Evolutionary conservation across 2,113 vertebrate genomes (phyloP).

Genomic region (Crotalus viridis): DNA sequence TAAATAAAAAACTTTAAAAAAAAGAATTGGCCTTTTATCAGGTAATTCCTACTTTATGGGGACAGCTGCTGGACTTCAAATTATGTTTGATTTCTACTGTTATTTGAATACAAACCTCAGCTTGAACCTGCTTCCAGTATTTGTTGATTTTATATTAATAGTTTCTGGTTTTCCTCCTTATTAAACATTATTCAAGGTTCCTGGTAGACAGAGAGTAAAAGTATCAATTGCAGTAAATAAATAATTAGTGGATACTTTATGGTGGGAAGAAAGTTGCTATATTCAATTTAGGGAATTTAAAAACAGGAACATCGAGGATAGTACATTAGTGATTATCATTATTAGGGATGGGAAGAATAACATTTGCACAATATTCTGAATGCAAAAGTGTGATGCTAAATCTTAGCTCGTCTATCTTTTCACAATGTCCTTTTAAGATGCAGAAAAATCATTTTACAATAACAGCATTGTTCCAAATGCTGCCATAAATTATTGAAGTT

Average conservation of each 20-base stretch:
- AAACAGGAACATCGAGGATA: background rate
- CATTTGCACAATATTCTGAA: background rate
- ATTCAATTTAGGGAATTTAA: background rate
- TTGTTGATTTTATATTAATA: too few relatives aligned
- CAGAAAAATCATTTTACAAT: slow-evolving; percentile 14
- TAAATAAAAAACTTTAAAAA: too few relatives aligned
- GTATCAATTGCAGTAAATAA: too few relatives aligned
- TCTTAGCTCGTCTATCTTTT: too few relatives aligned
- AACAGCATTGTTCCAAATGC: background rate
- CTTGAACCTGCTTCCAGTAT: too few relatives aligned
- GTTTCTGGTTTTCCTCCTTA: background rate
- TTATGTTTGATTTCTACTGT: too few relatives aligned
- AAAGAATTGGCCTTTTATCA: too few relatives aligned
- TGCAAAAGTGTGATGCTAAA: background rate
- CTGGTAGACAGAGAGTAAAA: background rate
- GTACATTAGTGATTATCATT: background rate
- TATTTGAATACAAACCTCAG: too few relatives aligned
- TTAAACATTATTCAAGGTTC: background rate
- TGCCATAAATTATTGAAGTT: slow-evolving; percentile 6
- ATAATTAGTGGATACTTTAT: too few relatives aligned
- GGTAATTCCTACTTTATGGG: too few relatives aligned
- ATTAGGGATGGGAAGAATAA: background rate
- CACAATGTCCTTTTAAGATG: background rate
- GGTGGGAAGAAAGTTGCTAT: background rate
- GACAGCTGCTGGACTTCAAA: too few relatives aligned